A percentile compares a stretch with the other conserved stretches of the same genome.
Conservation (phyloP, 2,888 invertebrate genomes). For the Chloromyia formosa region DNA sequence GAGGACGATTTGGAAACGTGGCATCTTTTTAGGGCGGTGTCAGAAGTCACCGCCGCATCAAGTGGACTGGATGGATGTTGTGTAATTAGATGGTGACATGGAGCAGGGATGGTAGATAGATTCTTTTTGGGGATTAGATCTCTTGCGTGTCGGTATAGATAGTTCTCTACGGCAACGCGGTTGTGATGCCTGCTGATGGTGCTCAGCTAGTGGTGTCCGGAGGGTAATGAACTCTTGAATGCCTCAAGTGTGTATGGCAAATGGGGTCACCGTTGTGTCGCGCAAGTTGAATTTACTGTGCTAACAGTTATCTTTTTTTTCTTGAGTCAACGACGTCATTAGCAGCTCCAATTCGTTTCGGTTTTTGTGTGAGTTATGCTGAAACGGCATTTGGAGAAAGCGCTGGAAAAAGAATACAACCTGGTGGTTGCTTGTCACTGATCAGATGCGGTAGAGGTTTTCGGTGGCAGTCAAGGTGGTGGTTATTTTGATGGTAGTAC, state of each 20-base stretch:
- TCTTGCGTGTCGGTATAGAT: no score
- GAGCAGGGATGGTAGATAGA: neutral
- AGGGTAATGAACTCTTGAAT: conserved; percentile 34
- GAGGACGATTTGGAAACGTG: conserved; percentile 19
- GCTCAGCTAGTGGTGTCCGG: neutral
- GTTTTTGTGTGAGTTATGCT: neutral
- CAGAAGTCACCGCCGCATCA: conserved; percentile 7
- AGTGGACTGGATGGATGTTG: neutral
- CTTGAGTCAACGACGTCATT: conserved; percentile 24
- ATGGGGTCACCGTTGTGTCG: conserved; percentile 27
- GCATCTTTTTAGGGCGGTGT: conserved; percentile 35
- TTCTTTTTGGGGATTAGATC: conserved; percentile 9
- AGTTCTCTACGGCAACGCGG: neutral
- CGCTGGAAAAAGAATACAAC: neutral
- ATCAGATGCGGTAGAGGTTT: no score
- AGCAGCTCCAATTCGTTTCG: neutral
- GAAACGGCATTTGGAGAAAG: conserved; percentile 4
- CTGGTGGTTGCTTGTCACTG: no score
- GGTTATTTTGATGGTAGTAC: no score
- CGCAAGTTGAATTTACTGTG: conserved; percentile 19
- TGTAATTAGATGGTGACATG: neutral
- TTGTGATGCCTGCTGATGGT: neutral
- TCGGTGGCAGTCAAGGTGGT: no score
- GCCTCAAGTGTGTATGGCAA: conserved; percentile 15
- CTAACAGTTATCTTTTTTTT: conserved; percentile 28